Conservation (phyloP, 2,888 invertebrate genomes). For the Polymixis flavicincta region DNA sequence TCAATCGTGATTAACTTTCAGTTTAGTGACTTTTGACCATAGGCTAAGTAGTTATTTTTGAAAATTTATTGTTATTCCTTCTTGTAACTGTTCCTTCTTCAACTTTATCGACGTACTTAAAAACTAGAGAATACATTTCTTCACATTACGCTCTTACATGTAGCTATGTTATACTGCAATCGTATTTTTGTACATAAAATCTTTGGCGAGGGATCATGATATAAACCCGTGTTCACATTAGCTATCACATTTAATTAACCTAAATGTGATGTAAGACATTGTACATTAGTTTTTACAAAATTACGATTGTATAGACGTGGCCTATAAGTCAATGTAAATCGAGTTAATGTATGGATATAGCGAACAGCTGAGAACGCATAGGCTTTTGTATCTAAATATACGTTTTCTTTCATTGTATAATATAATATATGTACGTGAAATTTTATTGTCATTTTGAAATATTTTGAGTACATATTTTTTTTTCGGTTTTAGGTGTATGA, state of each 20-base stretch:
- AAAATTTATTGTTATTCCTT: conserved; percentile 59
- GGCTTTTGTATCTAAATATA: conserved; percentile 70
- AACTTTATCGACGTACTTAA: conserved; percentile 63
- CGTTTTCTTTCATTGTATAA: conserved; percentile 70
- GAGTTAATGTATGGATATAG: conserved; percentile 63
- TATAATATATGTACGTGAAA: conserved; percentile 66
- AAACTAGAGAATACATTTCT: conserved; percentile 45
- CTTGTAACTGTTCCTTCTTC: conserved; percentile 37
- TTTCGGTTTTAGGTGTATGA: conserved; percentile 65
- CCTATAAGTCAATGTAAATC: conserved; percentile 67
- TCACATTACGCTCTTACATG: conserved; percentile 55
- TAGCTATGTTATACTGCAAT: conserved; percentile 42
- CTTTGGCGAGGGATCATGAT: conserved; percentile 19
- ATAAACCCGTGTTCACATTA: conserved; percentile 23
- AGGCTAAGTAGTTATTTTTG: conserved; percentile 64
- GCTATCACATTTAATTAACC: conserved; percentile 35
- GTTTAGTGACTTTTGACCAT: conserved; percentile 60
- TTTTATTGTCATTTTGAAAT: conserved; percentile 67
- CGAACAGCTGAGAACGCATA: conserved; percentile 63
- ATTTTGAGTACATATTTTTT: conserved; percentile 69
- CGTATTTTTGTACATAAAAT: conserved; percentile 59
- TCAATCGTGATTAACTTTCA: conserved; percentile 57
- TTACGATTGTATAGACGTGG: conserved; percentile 60
- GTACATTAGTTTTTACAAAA: conserved; percentile 62
- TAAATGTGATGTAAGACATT: conserved; percentile 38